Evolutionary conservation across 2,888 invertebrate species (phyloP), one percentile per base, ranked within the genome.

Genomic region (Lithosia quadra): DNA sequence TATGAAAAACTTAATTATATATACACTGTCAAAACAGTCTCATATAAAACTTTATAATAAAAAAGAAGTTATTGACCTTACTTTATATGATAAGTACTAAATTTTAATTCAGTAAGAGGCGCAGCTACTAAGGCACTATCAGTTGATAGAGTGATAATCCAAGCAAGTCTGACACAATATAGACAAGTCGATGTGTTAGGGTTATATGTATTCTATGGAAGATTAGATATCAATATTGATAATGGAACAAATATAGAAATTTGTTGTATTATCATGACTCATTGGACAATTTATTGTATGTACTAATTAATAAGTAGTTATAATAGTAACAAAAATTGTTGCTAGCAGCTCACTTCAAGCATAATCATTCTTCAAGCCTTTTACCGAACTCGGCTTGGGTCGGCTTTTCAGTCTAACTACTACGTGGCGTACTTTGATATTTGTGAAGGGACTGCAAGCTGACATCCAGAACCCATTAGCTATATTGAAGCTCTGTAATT

Each of bases 141-240:
- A 68, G 59, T 71, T 70, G 67, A 70, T 72, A 61, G 24, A 63
- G 15, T 33, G 72, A 78, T 78, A 63, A 63, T 63, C 13, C 49
- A 13, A 21, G 7, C 18, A 18, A 53, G 28, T 49, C n/a, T 69
- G 82, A 79, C 77, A 81, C 71, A 22, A 74, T 69, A 65, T 67
- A 66, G 64, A 73, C 69, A 66, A 74, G 65, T 74, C 69, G 73
- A 74, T 73, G 71, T 77, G 68, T 69, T 67, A 60, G 55, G 43
- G 28, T 55, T 65, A 69, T 63, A 66, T 69, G 61, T 74, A 81
- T 79, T 71, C 36, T 53, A 59, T 65, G 36, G 18, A 13, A 53
- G 80, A 80, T 80, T 79, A 79, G 82, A 77, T 78, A 74, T 15
- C 11, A 56, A 33, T 21, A 33, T 49, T 49, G 62, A 63, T 63